Evolutionary conservation across 2,797 vertebrate species (phyloP).

Genomic region (Chaetodon trifasciatus): DNA sequence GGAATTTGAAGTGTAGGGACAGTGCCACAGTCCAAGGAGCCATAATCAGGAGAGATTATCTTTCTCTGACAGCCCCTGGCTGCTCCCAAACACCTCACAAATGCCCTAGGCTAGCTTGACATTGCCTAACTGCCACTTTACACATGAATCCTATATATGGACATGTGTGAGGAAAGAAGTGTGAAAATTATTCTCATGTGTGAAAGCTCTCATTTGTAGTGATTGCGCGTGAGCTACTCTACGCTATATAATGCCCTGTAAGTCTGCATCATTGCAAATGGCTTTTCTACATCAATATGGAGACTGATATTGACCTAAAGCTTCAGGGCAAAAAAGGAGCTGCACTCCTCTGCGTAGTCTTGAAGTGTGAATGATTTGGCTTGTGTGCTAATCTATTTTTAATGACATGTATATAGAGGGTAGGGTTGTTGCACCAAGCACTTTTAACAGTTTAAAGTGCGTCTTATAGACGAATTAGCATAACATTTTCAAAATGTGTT

Average conservation of each 20-base stretch:
- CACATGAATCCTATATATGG: conserved; percentile 29
- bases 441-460: conserved; percentile 3
- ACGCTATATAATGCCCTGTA: conserved; percentile 29
- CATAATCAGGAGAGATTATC: conserved; percentile 16
- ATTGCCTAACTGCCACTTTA: conserved; percentile 41
- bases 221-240: conserved; percentile 15
- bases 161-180: conserved; percentile 15
- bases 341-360: conserved; percentile 26
- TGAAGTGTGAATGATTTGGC: conserved; percentile 33
- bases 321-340: conserved; percentile 17
- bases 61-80: conserved; percentile 5
- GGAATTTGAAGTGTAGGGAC: not conserved
- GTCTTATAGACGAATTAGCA: not conserved
- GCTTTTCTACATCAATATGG: conserved; percentile 52
- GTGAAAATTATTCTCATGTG: conserved; percentile 33
- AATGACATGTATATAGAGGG: conserved; percentile 16
- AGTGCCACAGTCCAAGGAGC: not conserved
- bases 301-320: conserved; percentile 55
- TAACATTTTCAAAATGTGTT: not conserved
- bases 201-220: conserved; percentile 24
- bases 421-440: not conserved
- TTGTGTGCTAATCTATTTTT: conserved; percentile 35
- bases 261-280: conserved; percentile 39
- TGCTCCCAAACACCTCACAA: conserved; percentile 25
- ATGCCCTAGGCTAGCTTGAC: conserved; percentile 24